Base-by-base conservation (phyloP, 1,140 invertebrate species). In the Bombus turneri region DNA sequence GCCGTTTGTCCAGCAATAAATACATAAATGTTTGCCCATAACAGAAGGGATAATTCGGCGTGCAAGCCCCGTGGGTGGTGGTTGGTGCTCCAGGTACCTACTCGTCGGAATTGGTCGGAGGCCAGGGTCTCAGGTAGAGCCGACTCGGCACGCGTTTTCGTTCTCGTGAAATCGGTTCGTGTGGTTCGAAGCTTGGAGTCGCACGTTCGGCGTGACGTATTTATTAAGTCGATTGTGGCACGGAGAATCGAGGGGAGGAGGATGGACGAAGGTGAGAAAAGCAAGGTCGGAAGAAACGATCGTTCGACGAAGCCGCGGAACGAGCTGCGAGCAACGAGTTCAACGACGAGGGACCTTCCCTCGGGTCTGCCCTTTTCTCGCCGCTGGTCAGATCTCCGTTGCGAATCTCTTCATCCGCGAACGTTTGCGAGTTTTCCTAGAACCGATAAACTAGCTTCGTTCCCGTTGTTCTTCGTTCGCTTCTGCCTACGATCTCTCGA, bases 11-110 rank as follows among this genome's bases (percentile, higher is more conserved):
- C 88, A 84, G 86, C 86, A 90, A 93, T 93, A 93, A 93, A 93
- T 92, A 91, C 85, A 90, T 90, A 93, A 93, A 93, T 92, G 91
- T 93, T 93, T 92, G 90, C 82, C 88, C 89, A 91, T 89, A 92
- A 91, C 86, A 87, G 88, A 41, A 83, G 74, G 86, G 87, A 90
- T 90, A 91, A 92, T 91, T 91, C 89, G 89, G 85, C 90, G 88
- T 89, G 87, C 47, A 89, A 73, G 69, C 69, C 85, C 87, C 73
- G 76, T 83, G 86, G 85, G 83, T 85, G 87, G 83, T 84, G 76
- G 75, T 13, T 64, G 39, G 9, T 69, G 34, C n/a, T 79, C 25
- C 72, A 85, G 83, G 86, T 85, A 85, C 6, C 18, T 53, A 53
- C 73, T 76, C 47, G n/a, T 53, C 6, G 37, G 41, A 43, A n/a